phyloP scores from a whole-genome alignment of 92 coral and sea anemone species.

The Hydrozoanthus gracilis region DNA sequence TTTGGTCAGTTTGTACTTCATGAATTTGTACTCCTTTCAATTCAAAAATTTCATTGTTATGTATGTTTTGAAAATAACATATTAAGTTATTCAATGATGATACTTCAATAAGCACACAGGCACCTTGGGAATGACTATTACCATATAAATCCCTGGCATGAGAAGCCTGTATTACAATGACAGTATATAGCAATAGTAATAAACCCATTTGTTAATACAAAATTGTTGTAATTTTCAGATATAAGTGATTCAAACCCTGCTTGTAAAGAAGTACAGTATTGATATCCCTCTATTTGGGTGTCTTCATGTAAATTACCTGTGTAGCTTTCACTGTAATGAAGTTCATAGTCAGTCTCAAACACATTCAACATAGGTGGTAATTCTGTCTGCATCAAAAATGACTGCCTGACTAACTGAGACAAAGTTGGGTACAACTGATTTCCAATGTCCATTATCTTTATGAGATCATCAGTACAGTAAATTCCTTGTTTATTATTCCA shows the following conservation, averaged over 20 bases:
- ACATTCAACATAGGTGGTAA: slow-evolving; percentile 42
- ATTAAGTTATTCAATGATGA: no score
- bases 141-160: no score
- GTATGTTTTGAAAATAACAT: background rate
- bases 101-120: no score
- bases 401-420: slow-evolving; percentile 47
- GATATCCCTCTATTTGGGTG: slow-evolving; percentile 25
- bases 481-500: no score
- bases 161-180: no score
- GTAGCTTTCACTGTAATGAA: slow-evolving; percentile 51
- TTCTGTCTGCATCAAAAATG: slow-evolving; percentile 51
- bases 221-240: slow-evolving; percentile 47
- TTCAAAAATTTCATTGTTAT: background rate
- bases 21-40: background rate
- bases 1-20: background rate
- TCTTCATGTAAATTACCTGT: slow-evolving; percentile 44
- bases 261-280: no score
- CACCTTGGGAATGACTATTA: no score
- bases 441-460: slow-evolving; percentile 54
- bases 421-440: slow-evolving; percentile 59
- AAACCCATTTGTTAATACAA: slow-evolving; percentile 31
- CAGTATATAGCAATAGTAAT: no score
- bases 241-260: background rate
- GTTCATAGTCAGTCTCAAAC: slow-evolving; percentile 39
- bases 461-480: no score